Percentiles rank a stretch among this genome's conserved stretches.
phyloP scores from a whole-genome alignment of 2,113 vertebrate genomes.

The Lipophrys pholis region DNA sequence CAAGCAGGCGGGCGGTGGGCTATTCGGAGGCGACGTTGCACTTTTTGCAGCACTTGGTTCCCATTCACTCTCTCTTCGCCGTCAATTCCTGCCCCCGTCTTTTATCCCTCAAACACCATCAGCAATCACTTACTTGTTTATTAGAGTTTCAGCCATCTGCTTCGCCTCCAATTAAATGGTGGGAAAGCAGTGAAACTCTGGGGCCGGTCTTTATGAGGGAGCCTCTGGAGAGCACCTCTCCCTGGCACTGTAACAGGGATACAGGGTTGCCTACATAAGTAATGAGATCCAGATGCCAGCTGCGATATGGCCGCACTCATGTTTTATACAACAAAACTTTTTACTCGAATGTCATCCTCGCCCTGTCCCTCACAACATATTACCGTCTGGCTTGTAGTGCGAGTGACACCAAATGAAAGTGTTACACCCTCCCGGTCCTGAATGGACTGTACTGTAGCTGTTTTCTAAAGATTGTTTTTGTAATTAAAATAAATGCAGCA shows the following conservation, averaged over 20 bases:
- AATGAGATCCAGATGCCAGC: slow-evolving; percentile 72
- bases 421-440: background rate
- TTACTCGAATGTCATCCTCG: slow-evolving; percentile 47
- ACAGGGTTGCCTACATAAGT: slow-evolving; percentile 72
- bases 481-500: too few species aligned
- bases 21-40: slow-evolving; percentile 20
- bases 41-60: slow-evolving; percentile 12
- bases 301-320: slow-evolving; percentile 67
- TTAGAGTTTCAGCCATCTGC: slow-evolving; percentile 57
- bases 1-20: slow-evolving; percentile 18
- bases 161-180: slow-evolving; percentile 59
- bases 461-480: too few species aligned
- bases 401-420: slow-evolving; percentile 23
- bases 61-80: slow-evolving; percentile 23
- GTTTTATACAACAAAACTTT: slow-evolving; percentile 71
- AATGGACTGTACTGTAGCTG: too few species aligned
- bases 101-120: slow-evolving; percentile 12
- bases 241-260: slow-evolving; percentile 55
- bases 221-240: slow-evolving; percentile 56
- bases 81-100: slow-evolving; percentile 13
- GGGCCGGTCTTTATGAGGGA: slow-evolving; percentile 37
- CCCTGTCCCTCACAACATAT: slow-evolving; percentile 11
- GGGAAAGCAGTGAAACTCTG: slow-evolving; percentile 44
- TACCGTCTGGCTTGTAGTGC: slow-evolving; percentile 7
- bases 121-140: slow-evolving; percentile 40